Evolutionary conservation across 2,797 vertebrate species (phyloP), one percentile per base, ranked within the genome.

Genomic region (Hipposideros larvatus): DNA sequence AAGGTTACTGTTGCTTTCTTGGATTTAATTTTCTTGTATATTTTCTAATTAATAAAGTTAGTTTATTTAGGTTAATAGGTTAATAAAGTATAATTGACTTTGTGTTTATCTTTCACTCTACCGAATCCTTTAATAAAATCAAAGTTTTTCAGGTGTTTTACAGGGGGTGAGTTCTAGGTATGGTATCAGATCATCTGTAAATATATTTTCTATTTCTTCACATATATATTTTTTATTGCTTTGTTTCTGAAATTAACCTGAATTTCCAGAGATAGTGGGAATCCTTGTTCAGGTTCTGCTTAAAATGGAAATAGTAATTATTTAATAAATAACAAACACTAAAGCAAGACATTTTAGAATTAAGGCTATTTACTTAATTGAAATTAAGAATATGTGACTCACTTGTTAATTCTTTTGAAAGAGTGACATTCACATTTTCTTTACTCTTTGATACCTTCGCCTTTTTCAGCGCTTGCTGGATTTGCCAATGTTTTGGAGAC

Each of bases 401-500:
- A 98, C 97, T 96, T 94, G 61, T 2, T 19, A 91, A 14, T 48
- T 68, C 8, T 78, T 80, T 95, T 43, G 96, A 89, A 70, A 96
- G 51, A 28, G 7, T 4, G 3, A 6, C 18, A 2, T 24, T 48
- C 70, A 57, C 0, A 41, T 4, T 79, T 8, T 92, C 79, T 68
- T 70, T 95, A 78, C 41, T 86, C 86, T 92, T 91, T 74, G 94
- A 34, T 24, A 13, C 16, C 55, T 80, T 85, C 0, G 43, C 5
- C 80, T n/a, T 97, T 94, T 98, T 98, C 71, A 90, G 37, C 0
- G 85, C 57, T 78, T 98, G 98, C 53, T 98, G 83, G 1, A 95
- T 37, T 93, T 98, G 97, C 98, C 98, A 98, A 1, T 98, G 97
- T 85, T 97, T 96, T 26, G 98, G 98, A 87, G 98, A 97, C 63